Conservation (phyloP, 2,113 vertebrate species). For the Erythrolamprus reginae region DNA sequence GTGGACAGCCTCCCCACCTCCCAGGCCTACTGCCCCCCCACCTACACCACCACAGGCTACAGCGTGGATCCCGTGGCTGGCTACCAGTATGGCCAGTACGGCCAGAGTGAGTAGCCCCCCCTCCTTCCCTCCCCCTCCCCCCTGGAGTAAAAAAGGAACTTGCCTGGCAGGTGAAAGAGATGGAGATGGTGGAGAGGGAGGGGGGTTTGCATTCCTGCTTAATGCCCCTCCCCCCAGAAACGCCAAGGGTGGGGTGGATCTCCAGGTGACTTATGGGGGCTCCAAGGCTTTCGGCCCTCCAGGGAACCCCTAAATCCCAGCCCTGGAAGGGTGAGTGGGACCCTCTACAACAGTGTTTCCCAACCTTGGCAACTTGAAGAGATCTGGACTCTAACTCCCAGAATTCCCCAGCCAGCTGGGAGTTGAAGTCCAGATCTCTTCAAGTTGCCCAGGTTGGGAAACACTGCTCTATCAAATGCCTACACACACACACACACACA, state of each 20-base stretch:
- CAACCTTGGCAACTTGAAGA: too few species aligned
- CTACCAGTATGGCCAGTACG: conserved; percentile 97
- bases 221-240: background rate
- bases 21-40: conserved; percentile 98
- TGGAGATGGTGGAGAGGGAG: too few species aligned
- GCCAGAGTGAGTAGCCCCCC: conserved; percentile 85
- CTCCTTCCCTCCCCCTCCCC: background rate
- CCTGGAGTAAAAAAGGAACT: too few species aligned
- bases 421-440: too few species aligned
- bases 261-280: background rate
- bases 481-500: too few species aligned
- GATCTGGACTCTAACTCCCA: too few species aligned
- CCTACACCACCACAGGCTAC: conserved; percentile 97
- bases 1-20: conserved; percentile 94
- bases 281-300: background rate
- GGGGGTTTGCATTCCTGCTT: background rate
- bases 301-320: background rate
- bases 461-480: too few species aligned
- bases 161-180: too few species aligned
- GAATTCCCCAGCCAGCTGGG: too few species aligned
- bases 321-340: too few species aligned
- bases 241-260: background rate
- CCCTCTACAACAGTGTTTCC: too few species aligned
- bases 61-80: conserved; percentile 97
- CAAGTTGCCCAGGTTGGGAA: too few species aligned